A percentile compares a stretch with the other conserved stretches of the same genome.
phyloP scores from a whole-genome alignment of 1,140 invertebrate species.

The Drosophila sp. region DNA sequence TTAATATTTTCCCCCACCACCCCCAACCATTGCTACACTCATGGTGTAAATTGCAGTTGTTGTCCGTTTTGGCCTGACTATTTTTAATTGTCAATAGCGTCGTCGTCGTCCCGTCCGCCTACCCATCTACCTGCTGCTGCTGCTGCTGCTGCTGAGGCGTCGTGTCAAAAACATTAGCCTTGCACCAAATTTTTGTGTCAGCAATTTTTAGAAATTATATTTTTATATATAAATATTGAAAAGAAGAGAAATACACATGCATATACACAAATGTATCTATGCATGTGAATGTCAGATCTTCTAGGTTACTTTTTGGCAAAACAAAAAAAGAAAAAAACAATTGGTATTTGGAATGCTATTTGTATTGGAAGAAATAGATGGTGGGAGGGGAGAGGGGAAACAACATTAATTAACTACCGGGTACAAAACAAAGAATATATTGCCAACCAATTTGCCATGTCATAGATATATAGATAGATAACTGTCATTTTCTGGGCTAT shows the following conservation, averaged over 20 bases:
- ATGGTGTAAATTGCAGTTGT: constrained; percentile 52
- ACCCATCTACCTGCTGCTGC: constrained; percentile 13
- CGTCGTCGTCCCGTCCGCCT: constrained; percentile 4
- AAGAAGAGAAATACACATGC: constrained; percentile 44
- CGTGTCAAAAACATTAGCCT: constrained; percentile 75
- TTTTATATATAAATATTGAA: constrained; percentile 12
- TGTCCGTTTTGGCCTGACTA: constrained; percentile 46
- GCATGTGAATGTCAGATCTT: constrained; percentile 22
- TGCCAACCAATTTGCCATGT: constrained; percentile 17
- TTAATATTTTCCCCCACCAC: neutral
- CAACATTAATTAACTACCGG: constrained; percentile 14
- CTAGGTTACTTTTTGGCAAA: constrained; percentile 31
- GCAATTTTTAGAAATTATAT: constrained; percentile 64
- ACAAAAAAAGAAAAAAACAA: constrained; percentile 3
- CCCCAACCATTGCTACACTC: neutral
- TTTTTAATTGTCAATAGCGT: constrained; percentile 71
- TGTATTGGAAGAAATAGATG: neutral
- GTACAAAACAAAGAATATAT: neutral
- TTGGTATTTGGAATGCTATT: neutral
- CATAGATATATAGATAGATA: constrained; percentile 22
- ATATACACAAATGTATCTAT: constrained; percentile 31
- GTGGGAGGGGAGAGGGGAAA: neutral
- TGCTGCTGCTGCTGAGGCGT: constrained; percentile 18
- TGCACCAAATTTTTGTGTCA: constrained; percentile 62
- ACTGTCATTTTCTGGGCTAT: constrained; percentile 7